Base-by-base conservation (phyloP, 2,113 vertebrate genomes). In the Lepidothrix coronata region DNA sequence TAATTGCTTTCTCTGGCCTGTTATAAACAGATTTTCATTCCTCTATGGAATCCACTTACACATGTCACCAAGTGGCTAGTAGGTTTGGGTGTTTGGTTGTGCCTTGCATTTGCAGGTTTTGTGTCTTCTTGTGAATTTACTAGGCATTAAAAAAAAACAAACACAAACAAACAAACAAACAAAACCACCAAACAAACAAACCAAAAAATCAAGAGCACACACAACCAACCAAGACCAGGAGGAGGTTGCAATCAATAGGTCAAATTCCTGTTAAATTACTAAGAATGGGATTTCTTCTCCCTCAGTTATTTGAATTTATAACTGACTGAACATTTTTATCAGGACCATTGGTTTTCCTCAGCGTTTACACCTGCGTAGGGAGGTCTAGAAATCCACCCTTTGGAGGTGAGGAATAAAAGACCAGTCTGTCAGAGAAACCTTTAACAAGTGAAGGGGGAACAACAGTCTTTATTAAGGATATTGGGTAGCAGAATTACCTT, bases 391-490 rank as follows among this genome's bases (percentile, higher is more conserved):
- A 92, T 14, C 54, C 79, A 51, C n/a, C 18, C 79, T 89, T 87
- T 16, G 82, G 88, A 94, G 83, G 39, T 61, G 84, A 66, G 71
- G 41, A 41, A 76, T 75, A 52, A 79, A 67, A 93, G 88, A 31
- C 76, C 59, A 9, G 58, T 20, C 79, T 72, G 88, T 28, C 77
- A 85, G 82, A 63, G 78, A 84, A 84, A 89, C 52, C 79, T 58
- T 54, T 67, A 85, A 75, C 67, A 55, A 46, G 78, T 73, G 78
- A 75, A 85, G 43, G 71, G 81, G 71, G 49, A 91, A 88, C 65
- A 91, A 59, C 88, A 76, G 82, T 62, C 89, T 95, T 96, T 91
- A 93, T 91, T 84, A 95, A 89, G 86, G 91, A 89, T 93, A 85
- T 71, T 68, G 94, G 88, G 77, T 51, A 87, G 84, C 86, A 87